A percentile compares a stretch with the other conserved stretches of the same genome.
These are phyloP conservation scores for Chamaetylas fuelleborni DNA, from an alignment of 2,113 vertebrate genomes.

Conservation along the genomic window DNA sequence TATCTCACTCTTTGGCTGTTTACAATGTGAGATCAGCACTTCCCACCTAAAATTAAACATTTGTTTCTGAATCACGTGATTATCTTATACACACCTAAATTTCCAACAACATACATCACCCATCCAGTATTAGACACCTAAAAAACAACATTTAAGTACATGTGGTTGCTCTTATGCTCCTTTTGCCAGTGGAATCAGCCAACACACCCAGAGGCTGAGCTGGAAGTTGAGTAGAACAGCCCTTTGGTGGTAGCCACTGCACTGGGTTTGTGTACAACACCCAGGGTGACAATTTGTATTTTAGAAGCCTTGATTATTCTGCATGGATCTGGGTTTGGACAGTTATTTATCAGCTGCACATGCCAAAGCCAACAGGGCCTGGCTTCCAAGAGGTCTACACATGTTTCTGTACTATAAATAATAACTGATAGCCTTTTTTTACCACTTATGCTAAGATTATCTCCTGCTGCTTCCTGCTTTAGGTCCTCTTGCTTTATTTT, in stretches of 20 bases:
- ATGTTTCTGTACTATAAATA: background rate
- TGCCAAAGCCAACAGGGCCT: background rate
- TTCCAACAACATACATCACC: background rate
- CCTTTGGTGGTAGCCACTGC: background rate
- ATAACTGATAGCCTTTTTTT: background rate
- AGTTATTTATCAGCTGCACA: background rate
- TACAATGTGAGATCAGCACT: background rate
- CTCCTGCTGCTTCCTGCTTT: background rate
- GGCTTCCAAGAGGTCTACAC: background rate
- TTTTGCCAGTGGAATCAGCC: background rate
- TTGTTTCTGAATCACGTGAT: background rate
- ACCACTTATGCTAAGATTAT: slow-evolving; percentile 10
- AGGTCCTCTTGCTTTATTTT: slow-evolving; percentile 16
- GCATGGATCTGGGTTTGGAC: background rate
- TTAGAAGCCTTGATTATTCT: background rate
- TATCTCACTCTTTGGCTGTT: background rate
- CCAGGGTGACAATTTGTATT: background rate
- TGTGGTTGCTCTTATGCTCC: background rate
- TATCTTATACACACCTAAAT: too few relatives aligned
- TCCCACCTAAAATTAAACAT: background rate
- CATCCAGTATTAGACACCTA: accelerated
- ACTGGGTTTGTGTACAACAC: background rate
- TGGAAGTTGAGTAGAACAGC: background rate
- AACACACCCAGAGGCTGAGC: background rate
- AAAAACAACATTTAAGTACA: background rate